Evolutionary conservation across 2,888 invertebrate species (phyloP).

Genomic region (Adelognathus sp.): DNA sequence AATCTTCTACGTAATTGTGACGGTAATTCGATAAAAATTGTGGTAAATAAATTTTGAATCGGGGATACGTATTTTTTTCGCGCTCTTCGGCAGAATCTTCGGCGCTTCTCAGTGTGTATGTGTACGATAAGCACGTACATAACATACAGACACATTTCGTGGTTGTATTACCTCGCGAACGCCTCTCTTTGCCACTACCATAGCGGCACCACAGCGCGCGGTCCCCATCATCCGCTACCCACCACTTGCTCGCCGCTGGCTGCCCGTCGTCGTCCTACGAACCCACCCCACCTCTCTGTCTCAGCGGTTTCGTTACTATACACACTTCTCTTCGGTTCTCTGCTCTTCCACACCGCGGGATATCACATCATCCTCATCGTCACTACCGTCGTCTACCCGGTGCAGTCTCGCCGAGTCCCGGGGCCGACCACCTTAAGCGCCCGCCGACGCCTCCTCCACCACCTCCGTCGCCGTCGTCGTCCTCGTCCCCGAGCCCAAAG

Average conservation of each 20-base stretch:
- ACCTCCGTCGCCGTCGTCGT: background rate
- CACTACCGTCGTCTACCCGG: constrained; percentile 33
- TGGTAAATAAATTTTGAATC: too few species aligned
- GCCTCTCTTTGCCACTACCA: constrained; percentile 19
- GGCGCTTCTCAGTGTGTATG: too few species aligned
- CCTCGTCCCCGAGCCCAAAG: background rate
- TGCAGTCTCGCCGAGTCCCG: constrained; percentile 29
- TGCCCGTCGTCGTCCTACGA: too few species aligned
- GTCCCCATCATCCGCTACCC: constrained; percentile 22
- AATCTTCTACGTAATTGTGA: too few species aligned
- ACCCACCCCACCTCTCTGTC: constrained; percentile 6
- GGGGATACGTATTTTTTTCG: constrained; percentile 1
- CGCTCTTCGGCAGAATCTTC: too few species aligned
- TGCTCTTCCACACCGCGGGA: background rate
- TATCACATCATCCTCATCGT: constrained; percentile 37
- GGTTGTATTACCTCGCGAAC: background rate
- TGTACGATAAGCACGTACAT: background rate
- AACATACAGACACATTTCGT: background rate
- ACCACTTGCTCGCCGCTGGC: constrained; percentile 2
- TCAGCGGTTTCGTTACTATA: too few species aligned
- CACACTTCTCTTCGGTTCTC: constrained; percentile 37
- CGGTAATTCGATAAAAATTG: too few species aligned
- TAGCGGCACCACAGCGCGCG: too few species aligned
- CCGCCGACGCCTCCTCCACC: constrained; percentile 2
- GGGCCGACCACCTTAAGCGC: constrained; percentile 13